These are phyloP conservation scores for Microtus montanus DNA, from an alignment of 2,113 vertebrate species.

Conservation along the genomic window DNA sequence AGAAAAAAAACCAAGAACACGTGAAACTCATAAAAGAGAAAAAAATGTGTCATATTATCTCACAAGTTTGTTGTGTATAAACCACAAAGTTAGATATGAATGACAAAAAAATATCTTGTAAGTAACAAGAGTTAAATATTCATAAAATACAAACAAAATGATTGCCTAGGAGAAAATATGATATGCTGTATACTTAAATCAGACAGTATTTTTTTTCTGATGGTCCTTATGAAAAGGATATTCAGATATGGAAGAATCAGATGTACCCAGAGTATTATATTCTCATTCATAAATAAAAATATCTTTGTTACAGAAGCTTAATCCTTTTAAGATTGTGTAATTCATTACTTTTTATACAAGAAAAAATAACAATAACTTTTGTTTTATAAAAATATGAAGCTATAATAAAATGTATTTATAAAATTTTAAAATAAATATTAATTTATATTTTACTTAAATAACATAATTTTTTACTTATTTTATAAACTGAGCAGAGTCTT, in stretches of 20 bases:
- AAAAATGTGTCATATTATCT: conserved; percentile 32
- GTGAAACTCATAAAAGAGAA: not conserved
- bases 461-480: too few species aligned
- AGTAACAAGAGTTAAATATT: conserved; percentile 35
- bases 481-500: too few species aligned
- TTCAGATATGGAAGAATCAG: conserved; percentile 17
- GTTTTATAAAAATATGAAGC: not conserved
- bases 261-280: not conserved
- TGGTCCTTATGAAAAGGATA: not conserved
- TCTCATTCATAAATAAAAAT: conserved; percentile 7
- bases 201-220: conserved; percentile 31
- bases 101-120: conserved; percentile 6
- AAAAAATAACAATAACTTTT: not conserved
- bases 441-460: too few species aligned
- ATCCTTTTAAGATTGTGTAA: not conserved
- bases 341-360: conserved; percentile 14
- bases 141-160: conserved; percentile 19
- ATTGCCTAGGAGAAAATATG: conserved; percentile 1
- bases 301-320: conserved; percentile 33
- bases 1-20: conserved; percentile 44
- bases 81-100: conserved; percentile 2
- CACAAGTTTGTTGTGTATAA: conserved; percentile 5
- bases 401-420: not conserved
- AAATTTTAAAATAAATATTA: not conserved
- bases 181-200: conserved; percentile 11